These are phyloP conservation scores for Hemibagrus wyckioides DNA, from an alignment of 2,113 vertebrate genomes.

Conservation along the genomic window DNA sequence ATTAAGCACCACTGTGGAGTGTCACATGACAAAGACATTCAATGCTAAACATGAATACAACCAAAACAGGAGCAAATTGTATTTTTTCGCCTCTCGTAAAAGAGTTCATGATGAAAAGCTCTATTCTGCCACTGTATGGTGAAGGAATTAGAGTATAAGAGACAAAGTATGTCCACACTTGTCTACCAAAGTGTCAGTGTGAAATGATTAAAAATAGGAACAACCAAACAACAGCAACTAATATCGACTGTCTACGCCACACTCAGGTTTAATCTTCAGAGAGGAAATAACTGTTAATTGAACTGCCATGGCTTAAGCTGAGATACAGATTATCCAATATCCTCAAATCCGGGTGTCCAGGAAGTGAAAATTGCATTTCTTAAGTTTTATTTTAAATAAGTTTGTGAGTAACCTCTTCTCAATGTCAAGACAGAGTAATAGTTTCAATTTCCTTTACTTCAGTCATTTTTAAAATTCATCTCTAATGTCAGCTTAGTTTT, in stretches of 20 bases:
- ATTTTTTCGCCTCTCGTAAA: too few species aligned
- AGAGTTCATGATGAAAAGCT: background rate
- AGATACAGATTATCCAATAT: slow-evolving; percentile 26
- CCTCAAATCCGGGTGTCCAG: slow-evolving; percentile 31
- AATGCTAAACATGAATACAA: too few species aligned
- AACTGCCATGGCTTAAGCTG: slow-evolving; percentile 35
- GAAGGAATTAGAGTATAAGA: background rate
- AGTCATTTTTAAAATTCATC: background rate
- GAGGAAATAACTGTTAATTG: slow-evolving; percentile 53
- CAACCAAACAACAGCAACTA: background rate
- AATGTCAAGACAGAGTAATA: background rate
- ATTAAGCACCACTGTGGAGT: too few species aligned
- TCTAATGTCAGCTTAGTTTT: background rate
- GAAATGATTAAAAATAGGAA: slow-evolving; percentile 1
- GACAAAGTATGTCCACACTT: background rate
- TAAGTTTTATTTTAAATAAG: slow-evolving; percentile 10
- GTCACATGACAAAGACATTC: too few species aligned
- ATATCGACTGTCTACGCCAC: slow-evolving; percentile 28
- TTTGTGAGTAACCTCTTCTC: background rate
- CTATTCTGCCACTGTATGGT: background rate
- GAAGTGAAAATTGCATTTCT: slow-evolving; percentile 49
- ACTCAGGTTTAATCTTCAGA: slow-evolving; percentile 38
- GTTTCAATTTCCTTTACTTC: background rate
- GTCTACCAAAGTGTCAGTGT: background rate
- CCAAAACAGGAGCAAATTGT: too few species aligned